These are phyloP conservation scores for Ceratothoa steindachneri DNA, from an alignment of 2,888 invertebrate species.

Conservation along the genomic window DNA sequence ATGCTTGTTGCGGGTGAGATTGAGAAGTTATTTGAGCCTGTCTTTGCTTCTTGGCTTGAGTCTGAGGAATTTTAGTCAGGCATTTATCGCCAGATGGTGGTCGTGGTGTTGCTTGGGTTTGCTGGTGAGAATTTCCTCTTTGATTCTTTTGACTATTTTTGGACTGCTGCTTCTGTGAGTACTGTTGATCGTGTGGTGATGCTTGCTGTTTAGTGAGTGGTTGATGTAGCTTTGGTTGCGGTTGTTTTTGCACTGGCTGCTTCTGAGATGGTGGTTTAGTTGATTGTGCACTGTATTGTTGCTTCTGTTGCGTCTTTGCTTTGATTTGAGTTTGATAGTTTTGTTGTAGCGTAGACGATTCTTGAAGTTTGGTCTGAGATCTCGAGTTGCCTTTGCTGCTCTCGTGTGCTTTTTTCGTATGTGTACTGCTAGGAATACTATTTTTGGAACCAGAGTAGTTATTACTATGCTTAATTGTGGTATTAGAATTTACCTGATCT, in stretches of 20 bases:
- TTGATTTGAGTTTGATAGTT: background rate
- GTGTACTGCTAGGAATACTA: no score
- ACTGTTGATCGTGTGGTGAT: background rate
- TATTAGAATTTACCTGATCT: background rate
- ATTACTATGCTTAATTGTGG: background rate
- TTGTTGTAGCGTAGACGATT: background rate
- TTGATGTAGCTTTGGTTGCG: background rate
- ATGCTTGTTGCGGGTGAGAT: background rate
- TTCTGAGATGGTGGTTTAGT: no score
- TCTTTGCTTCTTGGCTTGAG: background rate
- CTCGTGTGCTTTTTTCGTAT: background rate
- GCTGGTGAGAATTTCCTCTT: no score
- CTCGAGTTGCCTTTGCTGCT: no score
- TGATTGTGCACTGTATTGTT: no score
- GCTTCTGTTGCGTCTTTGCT: constrained; percentile 18
- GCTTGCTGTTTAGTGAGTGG: background rate
- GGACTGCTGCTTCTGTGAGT: constrained; percentile 9
- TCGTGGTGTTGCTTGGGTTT: no score
- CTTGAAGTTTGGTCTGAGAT: no score
- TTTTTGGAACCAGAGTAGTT: background rate
- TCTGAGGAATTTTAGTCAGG: constrained; percentile 1
- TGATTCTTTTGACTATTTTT: no score
- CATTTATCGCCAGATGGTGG: no score
- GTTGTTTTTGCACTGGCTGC: constrained; percentile 21
- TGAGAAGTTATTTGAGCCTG: background rate